phyloP scores from a whole-genome alignment of 2,113 vertebrate genomes.

The Istiophorus platypterus region DNA sequence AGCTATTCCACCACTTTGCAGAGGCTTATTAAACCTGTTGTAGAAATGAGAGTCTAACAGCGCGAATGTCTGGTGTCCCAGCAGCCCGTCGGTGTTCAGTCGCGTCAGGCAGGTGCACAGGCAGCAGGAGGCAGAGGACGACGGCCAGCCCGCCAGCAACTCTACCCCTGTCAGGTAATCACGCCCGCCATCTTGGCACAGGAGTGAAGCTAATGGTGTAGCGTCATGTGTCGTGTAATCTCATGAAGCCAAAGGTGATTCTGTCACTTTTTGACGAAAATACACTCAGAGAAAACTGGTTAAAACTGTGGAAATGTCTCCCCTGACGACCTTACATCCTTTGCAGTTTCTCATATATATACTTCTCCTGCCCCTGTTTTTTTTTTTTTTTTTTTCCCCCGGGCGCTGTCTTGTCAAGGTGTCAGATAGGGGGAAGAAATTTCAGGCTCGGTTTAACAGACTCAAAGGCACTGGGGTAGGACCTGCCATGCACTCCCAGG shows the following conservation, averaged over 20 bases:
- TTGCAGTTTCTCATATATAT: too few relatives aligned
- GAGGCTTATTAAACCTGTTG: not conserved
- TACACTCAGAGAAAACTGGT: not conserved
- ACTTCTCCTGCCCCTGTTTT: slow-evolving; percentile 1
- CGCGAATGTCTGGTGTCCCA: not conserved
- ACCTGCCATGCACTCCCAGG: not conserved
- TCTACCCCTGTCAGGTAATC: slow-evolving; percentile 83
- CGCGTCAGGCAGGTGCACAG: slow-evolving; percentile 88
- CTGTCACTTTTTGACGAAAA: not conserved
- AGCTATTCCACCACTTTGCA: not conserved
- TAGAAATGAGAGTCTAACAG: not conserved
- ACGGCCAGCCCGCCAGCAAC: slow-evolving; percentile 63
- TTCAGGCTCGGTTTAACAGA: not conserved
- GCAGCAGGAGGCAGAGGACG: slow-evolving; percentile 81
- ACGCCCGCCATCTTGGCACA: not conserved
- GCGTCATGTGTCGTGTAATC: not conserved
- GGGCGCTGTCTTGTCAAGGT: too few relatives aligned
- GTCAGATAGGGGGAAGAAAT: too few relatives aligned
- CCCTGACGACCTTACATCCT: too few relatives aligned
- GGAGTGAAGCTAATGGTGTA: not conserved
- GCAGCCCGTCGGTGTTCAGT: slow-evolving; percentile 88
- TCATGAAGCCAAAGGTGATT: not conserved
- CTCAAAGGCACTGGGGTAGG: not conserved
- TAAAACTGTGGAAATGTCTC: not conserved
- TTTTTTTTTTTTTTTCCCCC: too few relatives aligned